Base-by-base conservation (phyloP, 2,888 invertebrate genomes). In the Pterostichus madidus region DNA sequence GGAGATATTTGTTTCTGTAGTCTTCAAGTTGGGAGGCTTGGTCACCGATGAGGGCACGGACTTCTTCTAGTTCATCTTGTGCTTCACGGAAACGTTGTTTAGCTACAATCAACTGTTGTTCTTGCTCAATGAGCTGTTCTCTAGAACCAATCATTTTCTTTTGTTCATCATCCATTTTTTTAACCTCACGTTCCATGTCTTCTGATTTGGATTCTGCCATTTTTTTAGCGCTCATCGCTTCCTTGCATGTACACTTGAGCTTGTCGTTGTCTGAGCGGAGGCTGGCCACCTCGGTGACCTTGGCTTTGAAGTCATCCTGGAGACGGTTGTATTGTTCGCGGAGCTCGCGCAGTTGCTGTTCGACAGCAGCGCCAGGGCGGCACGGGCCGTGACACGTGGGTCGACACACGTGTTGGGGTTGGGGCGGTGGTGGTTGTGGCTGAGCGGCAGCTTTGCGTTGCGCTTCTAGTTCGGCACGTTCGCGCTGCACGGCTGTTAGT, bases 261-360 rank as follows among this genome's bases (percentile, higher is more conserved):
- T 90, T 91, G 32, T 92, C 92, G 10, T 90, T 89, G 56, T 93
- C 92, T 0, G 91, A 89, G 83, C 92, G 87, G 39, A 93, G 86
- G 71, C 90, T 89, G 0, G 92, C 91, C 80, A 94, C 94, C 91
- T 95, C 95, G 6, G 92, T 91, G 10, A 94, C 90, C 91, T 95
- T 95, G 0, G 91, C 91, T 85, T 93, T 94, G 87, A 93, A 94
- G 86, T 93, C 93, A 85, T 94, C 94, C 88, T 94, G 94, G 0
- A 94, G 91, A 83, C 93, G 91, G 8, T 90, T 90, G 83, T 94
- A 92, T 86, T 94, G 93, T 84, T 94, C 92, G 17, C 91, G 90
- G 8, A 94, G 87, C 87, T 92, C 93, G 32, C 91, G 90, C 3
- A 93, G 90, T 88, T 94, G 93, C 85, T 90, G 91, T 85, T 93